phyloP scores from a whole-genome alignment of 1,140 invertebrate species.

The Metopolophium dirhodum region DNA sequence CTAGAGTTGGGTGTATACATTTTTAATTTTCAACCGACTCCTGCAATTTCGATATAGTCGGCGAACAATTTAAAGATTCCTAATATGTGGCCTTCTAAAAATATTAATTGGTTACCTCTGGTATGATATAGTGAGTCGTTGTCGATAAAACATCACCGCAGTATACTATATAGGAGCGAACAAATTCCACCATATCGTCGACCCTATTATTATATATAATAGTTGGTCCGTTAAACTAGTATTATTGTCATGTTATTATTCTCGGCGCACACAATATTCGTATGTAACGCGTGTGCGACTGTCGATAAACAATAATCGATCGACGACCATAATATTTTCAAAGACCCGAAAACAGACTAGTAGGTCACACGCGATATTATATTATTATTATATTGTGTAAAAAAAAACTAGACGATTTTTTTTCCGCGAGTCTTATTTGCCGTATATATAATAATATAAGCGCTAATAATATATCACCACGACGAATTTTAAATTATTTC shows the following conservation, averaged over 20 bases:
- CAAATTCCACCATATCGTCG: background rate
- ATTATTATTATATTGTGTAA: background rate
- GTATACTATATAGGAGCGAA: background rate
- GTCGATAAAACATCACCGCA: background rate
- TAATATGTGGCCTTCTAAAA: too few species aligned
- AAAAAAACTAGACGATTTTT: background rate
- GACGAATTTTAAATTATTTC: background rate
- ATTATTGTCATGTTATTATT: constrained; percentile 19
- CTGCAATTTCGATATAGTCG: too few species aligned
- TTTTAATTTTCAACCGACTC: too few species aligned
- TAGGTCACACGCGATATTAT: background rate
- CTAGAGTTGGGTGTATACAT: too few species aligned
- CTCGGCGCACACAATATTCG: background rate
- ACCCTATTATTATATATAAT: background rate
- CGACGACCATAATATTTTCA: background rate
- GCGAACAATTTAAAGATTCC: too few species aligned
- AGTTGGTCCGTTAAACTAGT: background rate
- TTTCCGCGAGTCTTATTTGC: background rate
- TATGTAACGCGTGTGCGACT: background rate
- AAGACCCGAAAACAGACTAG: constrained; percentile 4
- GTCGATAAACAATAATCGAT: background rate
- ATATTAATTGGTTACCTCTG: too few species aligned
- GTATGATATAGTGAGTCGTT: background rate
- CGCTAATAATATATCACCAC: too few species aligned
- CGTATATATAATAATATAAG: too few species aligned